Base-by-base conservation (phyloP, 1,140 invertebrate species). In the Atta texana region DNA sequence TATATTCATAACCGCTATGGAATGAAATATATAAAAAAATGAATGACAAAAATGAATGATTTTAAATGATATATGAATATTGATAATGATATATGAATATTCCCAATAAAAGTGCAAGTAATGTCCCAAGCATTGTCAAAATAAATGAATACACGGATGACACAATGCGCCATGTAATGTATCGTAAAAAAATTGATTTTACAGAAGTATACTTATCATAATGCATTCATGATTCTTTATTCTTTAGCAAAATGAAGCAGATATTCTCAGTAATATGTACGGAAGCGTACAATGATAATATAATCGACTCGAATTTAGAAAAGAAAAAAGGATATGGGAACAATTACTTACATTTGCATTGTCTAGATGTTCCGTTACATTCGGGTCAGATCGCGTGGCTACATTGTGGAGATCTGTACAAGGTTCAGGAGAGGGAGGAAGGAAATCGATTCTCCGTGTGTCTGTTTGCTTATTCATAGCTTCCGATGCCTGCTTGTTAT, bases 291-390 rank as follows among this genome's bases (percentile, higher is more conserved):
- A 77, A 49, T 28, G 44, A 68, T 53, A 76, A 16, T 61, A n/a
- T 59, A 69, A 59, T 72, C 77, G 82, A 66, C 0, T 75, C 81
- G 59, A 89, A 86, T 86, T 80, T 86, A 88, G 69, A 24, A 86
- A 90, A 88, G 31, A 34, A 84, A 84, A 76, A 75, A 87, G 28
- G 87, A 88, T 88, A 63, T 85, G 81, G 89, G 78, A 92, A 92
- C 89, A 92, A 89, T 92, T 94, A 94, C 94, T 94, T 94, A 94
- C 93, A 89, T 94, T 87, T 92, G 89, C 86, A 88, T 66, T 88
- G 81, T 92, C 85, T 90, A 86, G 71, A 85, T 82, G 85, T 90
- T 89, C 93, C 90, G 80, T 87, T 89, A 88, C 80, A 82, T 93
- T 92, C 88, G 90, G 69, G 82, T 93, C 92, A 84, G 91, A 90